Base-by-base conservation (phyloP, 2,888 invertebrate species). In the Drosophila paucipuncta region DNA sequence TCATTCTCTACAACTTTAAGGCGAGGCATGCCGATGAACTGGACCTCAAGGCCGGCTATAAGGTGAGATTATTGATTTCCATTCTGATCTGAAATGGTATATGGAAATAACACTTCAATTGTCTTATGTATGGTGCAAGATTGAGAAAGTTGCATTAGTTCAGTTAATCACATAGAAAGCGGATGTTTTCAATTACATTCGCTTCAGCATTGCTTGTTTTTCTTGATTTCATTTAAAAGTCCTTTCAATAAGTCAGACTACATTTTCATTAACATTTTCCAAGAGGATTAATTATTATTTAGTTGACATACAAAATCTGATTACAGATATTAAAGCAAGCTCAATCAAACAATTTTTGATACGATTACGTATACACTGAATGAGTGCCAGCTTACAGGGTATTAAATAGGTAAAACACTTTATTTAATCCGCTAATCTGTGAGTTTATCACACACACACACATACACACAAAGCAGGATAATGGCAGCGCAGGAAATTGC, bases 1-100 rank as follows among this genome's bases (percentile, higher is more conserved):
- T 99, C 71, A 97, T 98, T 58, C 94, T 99, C 52, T 99, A 98
- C 94, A 98, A 98, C 94, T 99, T 99, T 94, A 97, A 98, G 91
- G 97, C 98, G 0, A 95, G 98, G 68, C 98, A 98, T 93, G 96
- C 97, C 65, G 99, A 98, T 92, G 99, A 99, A 92, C 94, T 99
- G 87, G 98, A 99, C 92, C 94, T 99, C 41, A 98, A 98, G 94
- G 97, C 98, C 30, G 98, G 98, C 4, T 97, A 97, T 94, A 95
- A 95, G 91, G 93, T 94, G 78, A 89, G 18, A 28, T 28, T 18
- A 28, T 39, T 37, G 39, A 4, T 57, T 57, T 2, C 11, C 28
- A 39, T 16, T 16, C 31, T 2, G 13, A 58, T 41, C 58, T 5
- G 1, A 58, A 41, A 41, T 41, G 6, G 9, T n/a, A 16, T 41